A percentile compares a stretch with the other conserved stretches of the same genome.
phyloP scores from a whole-genome alignment of 2,113 vertebrate species.

The Phalacrocorax aristotelis region DNA sequence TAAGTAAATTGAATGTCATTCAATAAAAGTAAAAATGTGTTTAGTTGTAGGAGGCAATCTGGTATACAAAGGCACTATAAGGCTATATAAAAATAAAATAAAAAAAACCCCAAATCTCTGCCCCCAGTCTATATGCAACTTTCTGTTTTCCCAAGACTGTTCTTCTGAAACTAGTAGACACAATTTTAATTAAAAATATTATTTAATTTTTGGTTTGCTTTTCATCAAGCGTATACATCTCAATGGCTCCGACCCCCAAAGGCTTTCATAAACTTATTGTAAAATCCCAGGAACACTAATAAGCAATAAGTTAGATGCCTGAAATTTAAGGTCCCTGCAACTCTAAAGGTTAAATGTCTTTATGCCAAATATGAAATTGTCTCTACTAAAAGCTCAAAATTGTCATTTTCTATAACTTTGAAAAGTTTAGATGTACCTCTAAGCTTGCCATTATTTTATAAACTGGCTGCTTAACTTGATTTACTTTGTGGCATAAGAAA shows the following conservation, averaged over 20 bases:
- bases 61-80: background rate
- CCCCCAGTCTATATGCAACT: background rate
- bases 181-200: background rate
- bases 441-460: background rate
- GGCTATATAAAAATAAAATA: background rate
- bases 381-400: background rate
- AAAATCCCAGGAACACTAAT: background rate
- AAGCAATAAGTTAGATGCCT: background rate
- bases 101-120: background rate
- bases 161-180: background rate
- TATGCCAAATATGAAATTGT: background rate
- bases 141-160: background rate
- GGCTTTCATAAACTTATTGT: background rate
- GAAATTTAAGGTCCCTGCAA: background rate
- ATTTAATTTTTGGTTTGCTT: background rate
- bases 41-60: background rate
- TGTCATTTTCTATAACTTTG: background rate
- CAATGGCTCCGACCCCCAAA: background rate
- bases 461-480: background rate
- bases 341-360: background rate
- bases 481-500: background rate
- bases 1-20: background rate
- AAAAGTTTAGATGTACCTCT: background rate
- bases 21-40: background rate
- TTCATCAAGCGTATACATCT: background rate